A percentile compares a stretch with the other conserved stretches of the same genome.
These are phyloP conservation scores for Argyresthia goedartella DNA, from an alignment of 2,888 invertebrate species.

Conservation along the genomic window DNA sequence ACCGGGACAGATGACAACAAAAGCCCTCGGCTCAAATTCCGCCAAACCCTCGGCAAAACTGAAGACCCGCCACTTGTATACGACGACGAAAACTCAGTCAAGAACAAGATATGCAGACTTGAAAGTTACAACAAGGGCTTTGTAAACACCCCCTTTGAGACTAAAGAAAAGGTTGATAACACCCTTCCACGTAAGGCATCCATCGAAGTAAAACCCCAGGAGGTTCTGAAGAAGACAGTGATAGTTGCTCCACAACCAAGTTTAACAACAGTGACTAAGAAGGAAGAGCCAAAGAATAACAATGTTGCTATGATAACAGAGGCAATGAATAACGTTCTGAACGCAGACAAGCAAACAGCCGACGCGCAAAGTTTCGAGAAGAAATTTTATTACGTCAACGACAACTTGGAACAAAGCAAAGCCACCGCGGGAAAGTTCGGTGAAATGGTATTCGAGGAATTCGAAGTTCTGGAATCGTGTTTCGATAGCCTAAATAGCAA, in stretches of 20 bases:
- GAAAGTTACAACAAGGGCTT: constrained; percentile 64
- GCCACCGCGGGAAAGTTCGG: constrained; percentile 74
- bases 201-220: constrained; percentile 16
- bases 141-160: constrained; percentile 54
- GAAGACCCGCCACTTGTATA: constrained; percentile 57
- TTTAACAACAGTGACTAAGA: constrained; percentile 13
- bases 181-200: constrained; percentile 23
- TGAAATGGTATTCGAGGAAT: constrained; percentile 89
- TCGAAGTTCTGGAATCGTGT: constrained; percentile 76
- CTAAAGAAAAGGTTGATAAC: constrained; percentile 37
- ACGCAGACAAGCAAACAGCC: constrained; percentile 17
- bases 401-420: constrained; percentile 69
- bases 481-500: constrained; percentile 72
- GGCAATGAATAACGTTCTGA: constrained; percentile 6
- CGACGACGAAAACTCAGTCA: constrained; percentile 62
- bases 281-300: constrained; percentile 14
- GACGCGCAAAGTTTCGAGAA: constrained; percentile 60
- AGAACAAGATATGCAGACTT: constrained; percentile 61
- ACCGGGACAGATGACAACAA: constrained; percentile 76
- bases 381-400: constrained; percentile 74
- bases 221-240: constrained; percentile 21
- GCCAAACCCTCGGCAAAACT: constrained; percentile 34
- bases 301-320: not conserved
- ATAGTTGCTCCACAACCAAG: constrained; percentile 28
- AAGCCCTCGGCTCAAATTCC: constrained; percentile 53